Conservation (phyloP, 2,113 vertebrate species). For the Micronisus gabar region DNA sequence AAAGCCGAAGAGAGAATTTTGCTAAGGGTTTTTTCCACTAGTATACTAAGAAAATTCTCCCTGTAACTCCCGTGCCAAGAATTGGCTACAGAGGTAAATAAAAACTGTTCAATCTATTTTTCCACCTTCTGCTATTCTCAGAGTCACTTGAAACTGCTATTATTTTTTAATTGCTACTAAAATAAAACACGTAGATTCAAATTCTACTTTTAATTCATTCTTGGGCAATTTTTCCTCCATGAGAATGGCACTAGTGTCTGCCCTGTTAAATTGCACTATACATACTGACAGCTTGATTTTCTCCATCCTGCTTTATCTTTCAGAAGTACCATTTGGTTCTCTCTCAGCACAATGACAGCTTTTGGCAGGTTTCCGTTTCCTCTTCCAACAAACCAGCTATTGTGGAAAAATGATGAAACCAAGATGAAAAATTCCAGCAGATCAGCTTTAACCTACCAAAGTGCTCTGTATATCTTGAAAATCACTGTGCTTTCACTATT, state of each 20-base stretch:
- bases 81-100: neutral
- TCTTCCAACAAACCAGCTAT: neutral
- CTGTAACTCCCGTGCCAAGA: neutral
- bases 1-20: neutral
- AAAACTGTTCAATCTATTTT: neutral
- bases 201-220: neutral
- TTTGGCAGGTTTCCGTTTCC: neutral
- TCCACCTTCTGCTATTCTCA: neutral
- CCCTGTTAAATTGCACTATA: neutral
- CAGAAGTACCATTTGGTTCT: neutral
- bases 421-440: neutral
- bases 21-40: neutral
- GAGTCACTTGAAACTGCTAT: neutral
- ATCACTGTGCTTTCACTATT: neutral
- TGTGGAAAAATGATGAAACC: neutral
- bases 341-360: neutral
- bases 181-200: neutral
- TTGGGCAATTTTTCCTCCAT: neutral
- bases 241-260: neutral
- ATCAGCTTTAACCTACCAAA: neutral
- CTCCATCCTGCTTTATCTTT: neutral
- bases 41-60: neutral
- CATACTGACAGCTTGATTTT: neutral
- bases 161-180: neutral
- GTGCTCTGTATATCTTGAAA: neutral